Conservation (phyloP, 2,888 invertebrate species). For the Rhagium mordax region DNA sequence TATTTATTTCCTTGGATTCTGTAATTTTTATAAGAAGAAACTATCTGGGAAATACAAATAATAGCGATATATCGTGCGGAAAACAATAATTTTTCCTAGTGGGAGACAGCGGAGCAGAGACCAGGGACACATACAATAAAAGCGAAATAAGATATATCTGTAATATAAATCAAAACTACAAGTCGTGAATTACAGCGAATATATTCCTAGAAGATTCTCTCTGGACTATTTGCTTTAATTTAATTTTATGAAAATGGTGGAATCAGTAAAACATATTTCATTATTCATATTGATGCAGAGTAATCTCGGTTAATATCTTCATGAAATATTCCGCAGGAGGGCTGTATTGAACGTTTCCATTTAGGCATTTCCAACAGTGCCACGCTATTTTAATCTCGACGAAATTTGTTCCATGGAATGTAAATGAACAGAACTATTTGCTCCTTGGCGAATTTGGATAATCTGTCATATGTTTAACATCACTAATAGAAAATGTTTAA, state of each 20-base stretch:
- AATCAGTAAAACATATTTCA: background rate
- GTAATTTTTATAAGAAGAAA: too few species aligned
- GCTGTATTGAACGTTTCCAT: background rate
- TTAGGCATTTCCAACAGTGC: background rate
- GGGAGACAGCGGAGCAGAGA: background rate
- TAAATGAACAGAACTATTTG: background rate
- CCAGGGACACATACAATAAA: background rate
- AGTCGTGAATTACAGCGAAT: background rate
- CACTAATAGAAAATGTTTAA: too few species aligned
- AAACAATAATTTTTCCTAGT: background rate
- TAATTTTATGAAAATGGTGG: background rate
- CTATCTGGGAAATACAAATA: background rate
- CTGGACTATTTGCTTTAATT: background rate
- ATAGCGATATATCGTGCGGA: background rate
- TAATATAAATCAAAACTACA: background rate
- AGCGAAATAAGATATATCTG: background rate
- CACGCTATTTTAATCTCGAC: background rate
- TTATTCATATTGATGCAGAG: constrained; percentile 8
- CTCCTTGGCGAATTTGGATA: too few species aligned
- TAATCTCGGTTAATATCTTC: constrained; percentile 2
- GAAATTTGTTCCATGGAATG: background rate
- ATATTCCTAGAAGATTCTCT: background rate
- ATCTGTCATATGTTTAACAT: too few species aligned
- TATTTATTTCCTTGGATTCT: too few species aligned
- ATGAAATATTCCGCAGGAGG: background rate